Conservation (phyloP, 2,113 vertebrate species). For the Copsychus sechellarum region DNA sequence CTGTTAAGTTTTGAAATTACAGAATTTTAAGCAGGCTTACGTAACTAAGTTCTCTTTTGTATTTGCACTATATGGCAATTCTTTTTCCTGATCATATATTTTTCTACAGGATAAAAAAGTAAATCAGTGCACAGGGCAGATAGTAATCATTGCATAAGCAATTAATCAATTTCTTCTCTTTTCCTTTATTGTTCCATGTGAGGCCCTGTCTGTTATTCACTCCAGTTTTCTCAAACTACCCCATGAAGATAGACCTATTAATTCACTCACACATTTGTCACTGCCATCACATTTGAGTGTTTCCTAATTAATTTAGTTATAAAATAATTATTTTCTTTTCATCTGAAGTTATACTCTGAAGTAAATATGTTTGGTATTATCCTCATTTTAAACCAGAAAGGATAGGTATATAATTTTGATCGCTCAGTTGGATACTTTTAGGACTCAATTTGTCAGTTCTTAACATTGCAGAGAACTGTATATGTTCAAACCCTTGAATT, state of each 20-base stretch:
- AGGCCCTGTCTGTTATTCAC: background rate
- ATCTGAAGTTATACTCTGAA: background rate
- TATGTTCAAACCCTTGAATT: background rate
- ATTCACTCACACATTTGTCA: background rate
- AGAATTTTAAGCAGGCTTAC: background rate
- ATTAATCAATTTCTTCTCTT: background rate
- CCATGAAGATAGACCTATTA: background rate
- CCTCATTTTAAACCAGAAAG: background rate
- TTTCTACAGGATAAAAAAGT: background rate
- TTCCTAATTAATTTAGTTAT: background rate
- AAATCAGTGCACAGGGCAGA: background rate
- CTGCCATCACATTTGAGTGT: background rate
- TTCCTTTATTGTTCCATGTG: background rate
- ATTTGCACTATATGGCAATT: background rate
- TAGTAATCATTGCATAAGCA: background rate
- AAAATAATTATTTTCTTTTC: background rate
- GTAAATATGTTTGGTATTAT: background rate
- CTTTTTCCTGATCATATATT: background rate
- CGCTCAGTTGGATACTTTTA: background rate
- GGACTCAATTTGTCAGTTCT: background rate
- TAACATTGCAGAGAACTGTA: background rate
- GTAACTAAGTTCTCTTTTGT: background rate
- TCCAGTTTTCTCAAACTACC: background rate
- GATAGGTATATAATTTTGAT: background rate
- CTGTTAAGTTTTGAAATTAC: background rate